Conservation (phyloP, 2,888 invertebrate genomes). For the Orgyia antiqua region DNA sequence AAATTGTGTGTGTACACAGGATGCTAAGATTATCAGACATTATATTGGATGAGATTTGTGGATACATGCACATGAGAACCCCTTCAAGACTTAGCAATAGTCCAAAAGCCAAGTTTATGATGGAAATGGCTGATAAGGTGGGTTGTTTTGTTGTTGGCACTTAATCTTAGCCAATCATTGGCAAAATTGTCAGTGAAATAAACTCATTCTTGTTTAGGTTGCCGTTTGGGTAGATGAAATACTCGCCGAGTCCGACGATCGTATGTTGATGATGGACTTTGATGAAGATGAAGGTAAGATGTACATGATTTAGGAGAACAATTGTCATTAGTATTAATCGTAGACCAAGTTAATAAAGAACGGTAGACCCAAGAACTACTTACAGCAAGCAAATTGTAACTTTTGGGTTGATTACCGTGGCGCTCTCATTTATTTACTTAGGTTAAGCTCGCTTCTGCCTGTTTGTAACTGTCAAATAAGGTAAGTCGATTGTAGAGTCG, state of each 20-base stretch:
- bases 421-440: too few relatives aligned
- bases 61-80: conserved; percentile 43
- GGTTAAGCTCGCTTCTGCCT: too few relatives aligned
- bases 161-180: too few relatives aligned
- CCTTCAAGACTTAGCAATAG: conserved; percentile 43
- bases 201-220: conserved; percentile 37
- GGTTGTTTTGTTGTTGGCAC: neutral
- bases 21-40: conserved; percentile 64
- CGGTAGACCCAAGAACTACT: too few relatives aligned
- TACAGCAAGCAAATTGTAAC: too few relatives aligned
- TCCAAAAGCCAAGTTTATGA: conserved; percentile 57
- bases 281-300: conserved; percentile 67
- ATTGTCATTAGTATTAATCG: conserved; percentile 33
- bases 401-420: conserved; percentile 4
- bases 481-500: conserved; percentile 34
- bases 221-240: conserved; percentile 70
- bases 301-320: conserved; percentile 28
- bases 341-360: too few relatives aligned
- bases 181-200: too few relatives aligned
- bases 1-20: too few relatives aligned
- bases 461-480: conserved; percentile 19
- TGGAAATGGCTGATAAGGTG: conserved; percentile 69
- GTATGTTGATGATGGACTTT: conserved; percentile 72
- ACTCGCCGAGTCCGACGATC: conserved; percentile 60
- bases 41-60: conserved; percentile 51